Percentiles rank a stretch among this genome's conserved stretches.
phyloP scores from a whole-genome alignment of 2,888 invertebrate genomes.

The Dynastes tityus region DNA sequence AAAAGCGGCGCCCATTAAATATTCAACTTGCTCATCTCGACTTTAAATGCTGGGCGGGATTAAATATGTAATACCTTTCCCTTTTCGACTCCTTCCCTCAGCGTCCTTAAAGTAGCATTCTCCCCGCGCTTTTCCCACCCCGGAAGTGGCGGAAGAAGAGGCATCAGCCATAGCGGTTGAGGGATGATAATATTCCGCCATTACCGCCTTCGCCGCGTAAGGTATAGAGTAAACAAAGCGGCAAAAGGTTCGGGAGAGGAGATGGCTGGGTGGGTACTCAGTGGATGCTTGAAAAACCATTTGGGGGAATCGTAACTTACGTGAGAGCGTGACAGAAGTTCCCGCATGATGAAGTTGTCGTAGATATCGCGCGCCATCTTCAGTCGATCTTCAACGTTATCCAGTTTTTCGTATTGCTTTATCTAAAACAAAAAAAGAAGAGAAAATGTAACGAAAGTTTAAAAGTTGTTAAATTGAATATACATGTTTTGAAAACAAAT shows the following conservation, averaged over 20 bases:
- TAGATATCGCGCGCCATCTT: slow-evolving; percentile 97
- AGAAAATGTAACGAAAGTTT: slow-evolving; percentile 24
- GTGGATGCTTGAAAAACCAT: not conserved
- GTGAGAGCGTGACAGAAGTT: slow-evolving; percentile 98
- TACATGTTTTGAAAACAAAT: not conserved
- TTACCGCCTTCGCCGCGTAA: not conserved
- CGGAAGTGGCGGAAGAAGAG: not conserved
- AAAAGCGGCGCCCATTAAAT: slow-evolving; percentile 37
- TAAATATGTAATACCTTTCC: slow-evolving; percentile 29
- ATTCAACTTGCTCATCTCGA: slow-evolving; percentile 37
- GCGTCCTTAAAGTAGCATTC: not conserved
- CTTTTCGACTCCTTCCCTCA: not conserved
- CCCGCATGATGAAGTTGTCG: slow-evolving; percentile 99
- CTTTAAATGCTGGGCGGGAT: slow-evolving; percentile 22
- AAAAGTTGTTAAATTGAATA: slow-evolving; percentile 22
- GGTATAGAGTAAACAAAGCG: slow-evolving; percentile 29
- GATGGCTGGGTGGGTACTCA: not conserved
- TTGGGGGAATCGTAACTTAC: slow-evolving; percentile 75
- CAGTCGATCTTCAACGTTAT: slow-evolving; percentile 96
- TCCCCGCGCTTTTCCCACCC: not conserved
- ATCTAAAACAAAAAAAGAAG: slow-evolving; percentile 80
- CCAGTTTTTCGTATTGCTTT: slow-evolving; percentile 98
- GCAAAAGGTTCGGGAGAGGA: not conserved
- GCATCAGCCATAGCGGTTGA: not conserved
- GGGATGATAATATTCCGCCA: not conserved